Percentiles rank a stretch among this genome's conserved stretches.
Evolutionary conservation across 2,113 vertebrate species (phyloP).

Genomic region (Strigops habroptila): DNA sequence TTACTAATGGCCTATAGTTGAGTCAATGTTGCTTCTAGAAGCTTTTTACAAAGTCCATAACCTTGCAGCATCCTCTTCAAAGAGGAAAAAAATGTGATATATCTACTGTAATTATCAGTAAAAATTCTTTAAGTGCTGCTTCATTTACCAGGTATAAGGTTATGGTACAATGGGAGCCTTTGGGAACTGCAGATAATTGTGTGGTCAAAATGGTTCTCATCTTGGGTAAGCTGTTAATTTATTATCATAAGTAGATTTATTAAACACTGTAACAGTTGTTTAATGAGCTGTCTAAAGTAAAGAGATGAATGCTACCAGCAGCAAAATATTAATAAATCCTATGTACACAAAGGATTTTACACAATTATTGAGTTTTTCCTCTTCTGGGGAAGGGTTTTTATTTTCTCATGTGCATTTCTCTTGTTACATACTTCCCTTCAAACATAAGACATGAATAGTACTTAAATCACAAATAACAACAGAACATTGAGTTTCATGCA

Average conservation of each 20-base stretch:
- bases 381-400: not conserved
- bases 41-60: not conserved
- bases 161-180: not conserved
- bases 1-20: not conserved
- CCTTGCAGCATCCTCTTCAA: not conserved
- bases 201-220: constrained; percentile 36
- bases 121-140: not conserved
- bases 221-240: constrained; percentile 28
- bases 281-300: constrained; percentile 49
- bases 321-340: constrained; percentile 13
- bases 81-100: not conserved
- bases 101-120: not conserved
- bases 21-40: not conserved
- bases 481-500: constrained; percentile 5
- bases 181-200: not conserved
- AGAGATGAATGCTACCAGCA: not conserved
- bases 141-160: not conserved
- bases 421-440: not conserved
- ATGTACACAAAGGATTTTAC: constrained; percentile 23
- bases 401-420: constrained; percentile 4
- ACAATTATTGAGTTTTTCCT: not conserved
- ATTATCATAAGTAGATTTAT: constrained; percentile 27
- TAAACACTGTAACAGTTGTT: constrained; percentile 23
- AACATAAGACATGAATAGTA: not conserved
- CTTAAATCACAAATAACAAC: not conserved